These are phyloP conservation scores for Anastrepha ludens DNA, from an alignment of 1,140 invertebrate genomes.

Conservation along the genomic window DNA sequence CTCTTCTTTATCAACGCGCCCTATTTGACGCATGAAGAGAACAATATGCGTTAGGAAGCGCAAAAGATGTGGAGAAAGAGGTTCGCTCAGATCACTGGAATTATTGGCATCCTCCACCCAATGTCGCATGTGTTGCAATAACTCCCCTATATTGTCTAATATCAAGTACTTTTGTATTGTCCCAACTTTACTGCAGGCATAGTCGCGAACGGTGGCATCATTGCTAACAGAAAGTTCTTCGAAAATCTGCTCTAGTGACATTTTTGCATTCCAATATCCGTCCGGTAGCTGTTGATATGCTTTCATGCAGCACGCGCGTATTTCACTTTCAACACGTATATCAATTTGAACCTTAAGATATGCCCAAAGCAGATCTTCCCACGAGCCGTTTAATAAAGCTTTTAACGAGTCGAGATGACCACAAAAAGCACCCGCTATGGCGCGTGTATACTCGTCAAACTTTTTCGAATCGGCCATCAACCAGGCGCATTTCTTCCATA, in stretches of 20 bases:
- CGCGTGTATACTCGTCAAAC: conserved; percentile 79
- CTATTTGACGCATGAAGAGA: conserved; percentile 86
- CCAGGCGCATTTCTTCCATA: conserved; percentile 86
- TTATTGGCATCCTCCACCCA: conserved; percentile 61
- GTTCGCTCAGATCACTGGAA: not conserved
- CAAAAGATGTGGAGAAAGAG: conserved; percentile 75
- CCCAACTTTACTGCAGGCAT: conserved; percentile 79
- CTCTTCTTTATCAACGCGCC: conserved; percentile 80
- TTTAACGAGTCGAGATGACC: conserved; percentile 87
- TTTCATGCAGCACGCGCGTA: conserved; percentile 75
- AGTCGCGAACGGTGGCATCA: conserved; percentile 75
- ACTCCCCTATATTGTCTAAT: conserved; percentile 80
- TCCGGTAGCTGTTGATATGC: conserved; percentile 80
- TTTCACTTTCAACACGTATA: conserved; percentile 85
- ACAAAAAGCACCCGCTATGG: conserved; percentile 86
- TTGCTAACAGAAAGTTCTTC: conserved; percentile 78
- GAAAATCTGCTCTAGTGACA: conserved; percentile 84
- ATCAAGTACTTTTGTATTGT: conserved; percentile 87
- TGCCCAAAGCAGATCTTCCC: conserved; percentile 95
- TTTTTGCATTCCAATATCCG: conserved; percentile 86
- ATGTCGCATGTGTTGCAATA: conserved; percentile 79
- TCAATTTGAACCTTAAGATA: conserved; percentile 89
- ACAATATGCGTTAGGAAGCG: conserved; percentile 90
- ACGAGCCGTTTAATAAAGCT: conserved; percentile 80
- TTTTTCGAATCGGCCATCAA: conserved; percentile 78